Base-by-base conservation (phyloP, 2,888 invertebrate species). In the Thereva nobilitata region DNA sequence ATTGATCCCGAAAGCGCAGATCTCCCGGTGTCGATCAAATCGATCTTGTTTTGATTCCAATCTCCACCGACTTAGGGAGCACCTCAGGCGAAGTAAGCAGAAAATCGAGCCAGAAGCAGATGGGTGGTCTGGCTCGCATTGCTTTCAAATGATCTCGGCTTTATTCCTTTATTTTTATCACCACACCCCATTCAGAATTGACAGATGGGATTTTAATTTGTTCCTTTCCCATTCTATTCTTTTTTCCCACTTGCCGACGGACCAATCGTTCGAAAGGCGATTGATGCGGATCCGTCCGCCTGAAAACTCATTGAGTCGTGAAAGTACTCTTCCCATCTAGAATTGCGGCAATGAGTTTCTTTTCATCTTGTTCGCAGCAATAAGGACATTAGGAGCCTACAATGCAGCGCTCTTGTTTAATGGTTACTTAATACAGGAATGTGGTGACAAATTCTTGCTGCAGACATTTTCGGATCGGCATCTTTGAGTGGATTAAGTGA, bases 141-240 rank as follows among this genome's bases (percentile, higher is more conserved):
- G 50, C 50, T 53, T 53, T 40, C 34, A 34, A 34, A 12, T 12
- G 41, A 41, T 1, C 37, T 53, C 38, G 38, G 38, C n/a, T 5
- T 10, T n/a, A 45, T 45, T n/a, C 45, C 4, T 8, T 47, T 64
- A 34, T 34, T 38, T 10, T 54, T 54, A 40, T 34, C n/a, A 38
- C 10, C 5, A 50, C 44, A 45, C n/a, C 40, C 53, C 23, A 52
- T 41, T 6, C 34, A 37, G 41, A 45, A 34, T 59, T 53, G 67
- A 49, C 67, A 67, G 67, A 67, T 67, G 67, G 54, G 67, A 67
- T 53, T 53, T 67, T 67, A 67, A 67, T 67, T 67, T 67, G 42
- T 53, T 54, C 47, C 44, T 53, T 49, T 56, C 45, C 57, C 23
- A 35, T 34, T 10, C 40, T 38, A n/a, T 38, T 54, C 54, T n/a